Conservation (phyloP, 2,113 vertebrate genomes). For the Martes martes region DNA sequence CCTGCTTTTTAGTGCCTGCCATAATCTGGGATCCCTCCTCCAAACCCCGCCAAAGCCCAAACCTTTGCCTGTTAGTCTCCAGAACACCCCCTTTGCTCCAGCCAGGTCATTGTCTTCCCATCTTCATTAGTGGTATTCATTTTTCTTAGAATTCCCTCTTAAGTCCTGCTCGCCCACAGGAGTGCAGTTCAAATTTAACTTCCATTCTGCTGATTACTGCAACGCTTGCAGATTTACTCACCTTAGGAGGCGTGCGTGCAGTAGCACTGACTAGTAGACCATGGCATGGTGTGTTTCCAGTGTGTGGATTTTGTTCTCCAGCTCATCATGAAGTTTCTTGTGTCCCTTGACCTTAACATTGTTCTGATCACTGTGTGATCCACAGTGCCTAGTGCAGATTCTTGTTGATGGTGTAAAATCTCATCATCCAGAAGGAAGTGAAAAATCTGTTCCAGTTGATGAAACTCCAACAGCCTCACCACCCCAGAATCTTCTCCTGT, state of each 20-base stretch:
- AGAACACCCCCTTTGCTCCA: background rate
- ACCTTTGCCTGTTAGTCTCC: background rate
- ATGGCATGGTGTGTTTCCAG: background rate
- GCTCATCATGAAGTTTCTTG: background rate
- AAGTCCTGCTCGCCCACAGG: fast-evolving
- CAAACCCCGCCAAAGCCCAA: background rate
- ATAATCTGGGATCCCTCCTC: background rate
- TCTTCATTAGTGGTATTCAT: fast-evolving
- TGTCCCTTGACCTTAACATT: background rate
- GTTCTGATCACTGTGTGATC: background rate
- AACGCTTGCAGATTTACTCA: background rate
- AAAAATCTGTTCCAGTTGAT: background rate
- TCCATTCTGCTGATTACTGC: background rate
- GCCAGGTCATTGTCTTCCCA: background rate
- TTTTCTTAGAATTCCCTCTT: background rate
- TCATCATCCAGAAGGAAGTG: background rate
- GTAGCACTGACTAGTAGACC: fast-evolving
- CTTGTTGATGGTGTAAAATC: background rate
- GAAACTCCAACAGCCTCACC: background rate
- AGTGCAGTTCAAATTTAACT: background rate
- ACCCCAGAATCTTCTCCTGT: background rate
- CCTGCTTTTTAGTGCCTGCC: background rate
- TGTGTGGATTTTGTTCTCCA: background rate
- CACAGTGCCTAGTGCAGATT: background rate
- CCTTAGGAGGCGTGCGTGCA: background rate